Conservation (phyloP, 1,140 invertebrate genomes). For the Eurosta solidaginis region DNA sequence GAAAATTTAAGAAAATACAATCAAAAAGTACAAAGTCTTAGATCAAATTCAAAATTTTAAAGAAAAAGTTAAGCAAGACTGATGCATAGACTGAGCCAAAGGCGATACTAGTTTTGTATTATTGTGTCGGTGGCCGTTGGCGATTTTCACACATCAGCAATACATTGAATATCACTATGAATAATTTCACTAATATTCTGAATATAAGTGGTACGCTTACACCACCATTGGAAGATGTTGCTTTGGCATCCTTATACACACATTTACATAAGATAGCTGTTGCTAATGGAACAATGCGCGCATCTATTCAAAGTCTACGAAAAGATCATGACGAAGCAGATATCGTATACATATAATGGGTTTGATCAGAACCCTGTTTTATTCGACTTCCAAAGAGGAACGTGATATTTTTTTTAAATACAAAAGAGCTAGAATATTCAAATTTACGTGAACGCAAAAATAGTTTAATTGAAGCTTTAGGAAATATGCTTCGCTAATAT, state of each 20-base stretch:
- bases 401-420: background rate
- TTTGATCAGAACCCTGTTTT: background rate
- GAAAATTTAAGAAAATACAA: no score
- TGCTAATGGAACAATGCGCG: background rate
- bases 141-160: no score
- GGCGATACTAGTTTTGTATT: no score
- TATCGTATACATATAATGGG: background rate
- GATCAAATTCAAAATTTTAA: no score
- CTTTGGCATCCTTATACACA: background rate
- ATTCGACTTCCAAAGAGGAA: background rate
- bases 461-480: background rate
- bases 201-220: background rate
- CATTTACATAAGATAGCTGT: background rate
- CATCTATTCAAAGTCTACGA: background rate
- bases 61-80: no score
- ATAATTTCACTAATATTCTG: background rate
- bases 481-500: slow-evolving; percentile 34
- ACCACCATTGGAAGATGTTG: background rate
- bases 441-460: background rate
- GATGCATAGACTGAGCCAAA: no score
- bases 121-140: no score
- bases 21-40: no score
- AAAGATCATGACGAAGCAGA: background rate
- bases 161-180: background rate
- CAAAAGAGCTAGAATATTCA: background rate